Conservation (phyloP, 2,888 invertebrate genomes). For the Drosophila helvetica region DNA sequence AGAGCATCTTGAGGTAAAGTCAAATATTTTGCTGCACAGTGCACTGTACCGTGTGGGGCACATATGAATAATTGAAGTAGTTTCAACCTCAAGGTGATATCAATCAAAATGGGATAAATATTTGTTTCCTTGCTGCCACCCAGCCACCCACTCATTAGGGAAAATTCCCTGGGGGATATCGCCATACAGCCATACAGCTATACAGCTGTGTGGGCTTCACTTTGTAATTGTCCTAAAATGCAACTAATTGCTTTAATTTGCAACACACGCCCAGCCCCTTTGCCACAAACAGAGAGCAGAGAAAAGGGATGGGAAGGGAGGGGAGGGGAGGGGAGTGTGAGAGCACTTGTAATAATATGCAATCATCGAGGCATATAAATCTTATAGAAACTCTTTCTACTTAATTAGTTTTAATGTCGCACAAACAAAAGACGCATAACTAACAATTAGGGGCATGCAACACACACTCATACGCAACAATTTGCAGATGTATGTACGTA, state of each 20-base stretch:
- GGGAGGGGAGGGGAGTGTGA: not conserved
- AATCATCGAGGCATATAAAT: constrained; percentile 65
- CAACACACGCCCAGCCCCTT: constrained; percentile 16
- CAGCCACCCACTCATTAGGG: constrained; percentile 30
- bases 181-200: too few relatives aligned
- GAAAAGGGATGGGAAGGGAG: not conserved
- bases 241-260: constrained; percentile 78
- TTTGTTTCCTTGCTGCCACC: not conserved
- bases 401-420: constrained; percentile 75
- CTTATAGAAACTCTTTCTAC: constrained; percentile 71
- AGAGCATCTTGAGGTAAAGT: too few relatives aligned
- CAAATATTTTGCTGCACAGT: not conserved
- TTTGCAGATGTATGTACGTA: constrained; percentile 34
- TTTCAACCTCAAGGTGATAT: constrained; percentile 24
- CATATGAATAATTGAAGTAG: constrained; percentile 33
- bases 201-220: too few relatives aligned
- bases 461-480: constrained; percentile 20
- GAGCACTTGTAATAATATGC: constrained; percentile 51
- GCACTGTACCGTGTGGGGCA: not conserved
- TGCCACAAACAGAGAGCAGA: constrained; percentile 7
- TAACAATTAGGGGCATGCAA: constrained; percentile 68
- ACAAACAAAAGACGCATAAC: constrained; percentile 64
- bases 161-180: constrained; percentile 1
- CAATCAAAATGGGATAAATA: constrained; percentile 35
- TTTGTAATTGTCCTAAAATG: constrained; percentile 64